These are phyloP conservation scores for Picus viridis DNA, from an alignment of 2,797 vertebrate genomes.

Conservation along the genomic window DNA sequence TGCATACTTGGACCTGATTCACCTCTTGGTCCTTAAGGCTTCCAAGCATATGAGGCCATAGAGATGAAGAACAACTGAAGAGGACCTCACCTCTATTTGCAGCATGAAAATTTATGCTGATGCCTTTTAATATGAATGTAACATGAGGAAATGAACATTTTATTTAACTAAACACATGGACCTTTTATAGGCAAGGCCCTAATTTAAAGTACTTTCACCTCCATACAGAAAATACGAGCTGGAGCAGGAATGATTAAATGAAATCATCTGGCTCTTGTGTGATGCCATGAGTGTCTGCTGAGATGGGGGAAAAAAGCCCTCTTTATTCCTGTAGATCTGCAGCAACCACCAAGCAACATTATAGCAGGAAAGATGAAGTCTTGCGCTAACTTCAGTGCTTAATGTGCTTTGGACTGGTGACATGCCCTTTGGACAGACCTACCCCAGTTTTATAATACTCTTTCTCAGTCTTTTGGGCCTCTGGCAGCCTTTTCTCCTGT, in stretches of 20 bases:
- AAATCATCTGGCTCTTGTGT: conserved; percentile 64
- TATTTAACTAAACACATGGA: conserved; percentile 60
- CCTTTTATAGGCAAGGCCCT: conserved; percentile 55
- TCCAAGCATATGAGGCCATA: background rate
- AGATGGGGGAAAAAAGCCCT: background rate
- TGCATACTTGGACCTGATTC: background rate
- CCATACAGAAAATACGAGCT: conserved; percentile 53
- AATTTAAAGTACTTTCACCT: conserved; percentile 69
- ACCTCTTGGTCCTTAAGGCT: background rate
- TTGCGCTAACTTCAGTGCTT: conserved; percentile 52
- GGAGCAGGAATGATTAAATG: conserved; percentile 65
- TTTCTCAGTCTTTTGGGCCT: conserved; percentile 52
- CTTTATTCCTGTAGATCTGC: conserved; percentile 54
- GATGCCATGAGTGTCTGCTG: conserved; percentile 59
- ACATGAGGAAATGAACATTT: conserved; percentile 52
- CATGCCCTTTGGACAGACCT: conserved; percentile 70
- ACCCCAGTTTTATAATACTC: conserved; percentile 62
- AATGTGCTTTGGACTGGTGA: conserved; percentile 67
- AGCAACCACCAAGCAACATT: conserved; percentile 39
- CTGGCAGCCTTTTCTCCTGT: conserved; percentile 54
- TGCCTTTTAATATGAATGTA: conserved; percentile 56
- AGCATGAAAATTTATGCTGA: conserved; percentile 34
- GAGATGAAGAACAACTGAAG: background rate
- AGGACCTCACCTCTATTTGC: background rate
- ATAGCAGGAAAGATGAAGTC: conserved; percentile 62